Base-by-base conservation (phyloP, 2,888 invertebrate species). In the Gryllus longicercus region DNA sequence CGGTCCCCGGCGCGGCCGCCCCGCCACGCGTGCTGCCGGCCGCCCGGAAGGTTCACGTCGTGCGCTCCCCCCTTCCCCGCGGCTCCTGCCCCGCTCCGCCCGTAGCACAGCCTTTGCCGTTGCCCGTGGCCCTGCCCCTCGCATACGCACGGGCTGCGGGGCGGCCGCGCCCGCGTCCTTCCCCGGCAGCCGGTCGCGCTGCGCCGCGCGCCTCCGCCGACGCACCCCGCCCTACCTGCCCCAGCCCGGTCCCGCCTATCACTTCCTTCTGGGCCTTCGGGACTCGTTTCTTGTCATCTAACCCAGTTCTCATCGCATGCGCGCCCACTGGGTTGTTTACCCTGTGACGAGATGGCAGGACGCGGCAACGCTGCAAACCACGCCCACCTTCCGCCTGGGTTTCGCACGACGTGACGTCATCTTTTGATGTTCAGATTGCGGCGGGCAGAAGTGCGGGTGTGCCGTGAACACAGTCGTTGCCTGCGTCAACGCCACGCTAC, bases 361-460 rank as follows among this genome's bases (percentile, higher is more conserved):
- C 76, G 63, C 76, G 79, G 79, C 76, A 79, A 74, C 77, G n/a
- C 23, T 49, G 76, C 51, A 76, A 77, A 79, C 79, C 79, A 79
- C 79, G 79, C 79, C 79, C 79, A 79, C 79, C 77, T 25, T 74
- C 50, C 75, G 38, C 21, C 75, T 38, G 76, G 51, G 51, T 79
- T 76, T 51, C 51, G 75, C 51, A 23, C 79, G 51, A 50, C 51
- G 79, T 79, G 75, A 80, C 50, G 78, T 78, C 75, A 75, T 75
- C n/a, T 63, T 63, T 63, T 63, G 63, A 63, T 63, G 63, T 63
- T 63, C 63, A 63, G 63, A 63, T 63, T 63, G 63, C 63, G 63
- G 63, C 11, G 14, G n/a, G n/a, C 63, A 63, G n/a, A 63, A 16
- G 63, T 63, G 63, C 14, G n/a, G 63, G 63, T n/a, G n/a, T 14